These are phyloP conservation scores for Theristicus caerulescens DNA, from an alignment of 2,113 vertebrate genomes.

Conservation along the genomic window DNA sequence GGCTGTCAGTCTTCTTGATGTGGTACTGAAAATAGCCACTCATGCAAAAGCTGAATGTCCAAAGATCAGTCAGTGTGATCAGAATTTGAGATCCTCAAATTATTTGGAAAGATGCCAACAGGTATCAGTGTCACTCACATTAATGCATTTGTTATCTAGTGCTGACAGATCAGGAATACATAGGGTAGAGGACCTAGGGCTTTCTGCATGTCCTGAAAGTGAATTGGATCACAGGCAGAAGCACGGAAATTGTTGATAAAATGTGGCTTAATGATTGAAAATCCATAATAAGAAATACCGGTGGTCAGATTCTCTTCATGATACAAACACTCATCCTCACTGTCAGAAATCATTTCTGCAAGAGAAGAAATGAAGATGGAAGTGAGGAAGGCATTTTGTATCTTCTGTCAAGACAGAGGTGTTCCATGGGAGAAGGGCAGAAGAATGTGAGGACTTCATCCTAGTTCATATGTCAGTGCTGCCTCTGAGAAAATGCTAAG, in stretches of 20 bases:
- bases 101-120: conserved; percentile 14
- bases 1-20: conserved; percentile 45
- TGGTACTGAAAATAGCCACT: conserved; percentile 17
- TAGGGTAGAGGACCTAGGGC: not conserved
- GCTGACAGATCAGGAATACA: conserved; percentile 18
- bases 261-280: not conserved
- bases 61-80: conserved; percentile 37
- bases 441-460: not conserved
- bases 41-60: conserved; percentile 17
- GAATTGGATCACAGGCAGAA: not conserved
- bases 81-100: conserved; percentile 24
- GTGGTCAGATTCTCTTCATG: not conserved
- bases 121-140: conserved; percentile 17
- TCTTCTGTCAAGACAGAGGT: not conserved
- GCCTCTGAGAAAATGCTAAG: not conserved
- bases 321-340: not conserved
- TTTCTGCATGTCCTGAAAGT: not conserved
- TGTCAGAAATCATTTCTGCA: not conserved
- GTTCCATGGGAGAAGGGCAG: not conserved
- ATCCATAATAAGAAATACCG: not conserved
- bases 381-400: not conserved
- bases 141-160: not conserved
- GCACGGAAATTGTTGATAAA: not conserved
- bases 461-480: not conserved
- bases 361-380: not conserved